Evolutionary conservation across 2,113 vertebrate genomes (phyloP), one percentile per base, ranked within the genome.

Genomic region (Myocastor coypus): DNA sequence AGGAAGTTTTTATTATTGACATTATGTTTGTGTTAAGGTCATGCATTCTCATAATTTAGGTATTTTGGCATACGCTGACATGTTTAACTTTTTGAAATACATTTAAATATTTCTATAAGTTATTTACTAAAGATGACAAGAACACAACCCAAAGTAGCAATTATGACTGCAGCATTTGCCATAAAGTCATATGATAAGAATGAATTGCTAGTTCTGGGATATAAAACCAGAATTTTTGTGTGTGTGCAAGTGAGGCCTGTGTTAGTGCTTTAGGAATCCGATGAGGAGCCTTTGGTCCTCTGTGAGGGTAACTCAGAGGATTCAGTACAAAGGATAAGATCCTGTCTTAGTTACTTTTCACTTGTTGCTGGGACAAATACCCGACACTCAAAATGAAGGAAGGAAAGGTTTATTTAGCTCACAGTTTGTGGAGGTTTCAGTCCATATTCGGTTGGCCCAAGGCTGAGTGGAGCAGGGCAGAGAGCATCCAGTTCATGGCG

Each of bases 21-120:
- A 94, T 91, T 91, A 46, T 91, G 87, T 93, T 97, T 97, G 83
- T 94, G 75, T 69, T 92, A 93, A 97, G 97, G 95, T 96, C 93
- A 85, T 93, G 77, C 73, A 89, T 69, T 94, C 57, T 94, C 63
- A 92, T 95, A 82, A 81, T 83, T 40, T 96, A 91, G 95, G 19
- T 94, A 77, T 92, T 94, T 96, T 94, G 95, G 96, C 84, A 96
- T 83, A 52, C 83, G 69, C 52, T 92, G 89, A 90, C 68, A 93
- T 93, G 84, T 87, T 96, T 94, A 71, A 85, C 87, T 96, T 96
- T 50, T 89, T 92, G 89, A 94, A 94, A 46, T 40, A 90, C 52
- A 92, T 96, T 97, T 93, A 92, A 93, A 87, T 96, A 87, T 93
- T 96, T 93, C 93, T 95, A 64, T 82, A 89, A 94, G 66, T 94